A percentile compares a stretch with the other conserved stretches of the same genome.
Evolutionary conservation across 2,888 invertebrate species (phyloP).

Genomic region (Oligia strigilis): DNA sequence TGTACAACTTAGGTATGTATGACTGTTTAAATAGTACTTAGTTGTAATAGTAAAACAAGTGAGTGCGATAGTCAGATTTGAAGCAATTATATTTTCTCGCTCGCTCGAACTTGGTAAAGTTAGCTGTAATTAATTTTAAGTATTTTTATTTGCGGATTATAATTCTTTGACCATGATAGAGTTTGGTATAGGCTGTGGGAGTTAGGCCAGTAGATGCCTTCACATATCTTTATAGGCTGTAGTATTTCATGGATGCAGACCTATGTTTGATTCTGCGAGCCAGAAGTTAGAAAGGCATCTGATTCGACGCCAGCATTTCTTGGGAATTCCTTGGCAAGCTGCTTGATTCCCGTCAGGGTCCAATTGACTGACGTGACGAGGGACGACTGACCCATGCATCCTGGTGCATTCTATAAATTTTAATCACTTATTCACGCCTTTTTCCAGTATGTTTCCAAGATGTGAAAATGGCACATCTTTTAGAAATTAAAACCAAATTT

Average conservation of each 20-base stretch:
- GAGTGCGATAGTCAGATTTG: constrained; percentile 33
- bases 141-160: constrained; percentile 49
- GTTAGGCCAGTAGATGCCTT: constrained; percentile 1
- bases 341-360: neutral
- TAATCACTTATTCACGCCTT: neutral
- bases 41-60: constrained; percentile 52
- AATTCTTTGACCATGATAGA: constrained; percentile 32
- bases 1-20: constrained; percentile 60
- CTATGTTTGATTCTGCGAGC: neutral
- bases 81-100: constrained; percentile 49
- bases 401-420: constrained; percentile 1
- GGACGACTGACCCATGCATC: neutral
- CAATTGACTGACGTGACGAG: constrained; percentile 23
- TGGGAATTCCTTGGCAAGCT: constrained; percentile 48
- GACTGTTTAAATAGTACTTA: constrained; percentile 53
- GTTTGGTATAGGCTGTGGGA: constrained; percentile 13
- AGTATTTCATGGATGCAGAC: constrained; percentile 18
- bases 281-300: constrained; percentile 23
- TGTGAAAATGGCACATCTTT: neutral
- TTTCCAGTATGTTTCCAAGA: neutral
- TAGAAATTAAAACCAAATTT: constrained; percentile 13
- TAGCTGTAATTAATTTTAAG: constrained; percentile 35
- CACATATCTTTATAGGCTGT: constrained; percentile 1
- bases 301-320: constrained; percentile 44
- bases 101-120: constrained; percentile 13